These are phyloP conservation scores for Synaphobranchus kaupii DNA, from an alignment of 2,797 vertebrate genomes.

Conservation along the genomic window DNA sequence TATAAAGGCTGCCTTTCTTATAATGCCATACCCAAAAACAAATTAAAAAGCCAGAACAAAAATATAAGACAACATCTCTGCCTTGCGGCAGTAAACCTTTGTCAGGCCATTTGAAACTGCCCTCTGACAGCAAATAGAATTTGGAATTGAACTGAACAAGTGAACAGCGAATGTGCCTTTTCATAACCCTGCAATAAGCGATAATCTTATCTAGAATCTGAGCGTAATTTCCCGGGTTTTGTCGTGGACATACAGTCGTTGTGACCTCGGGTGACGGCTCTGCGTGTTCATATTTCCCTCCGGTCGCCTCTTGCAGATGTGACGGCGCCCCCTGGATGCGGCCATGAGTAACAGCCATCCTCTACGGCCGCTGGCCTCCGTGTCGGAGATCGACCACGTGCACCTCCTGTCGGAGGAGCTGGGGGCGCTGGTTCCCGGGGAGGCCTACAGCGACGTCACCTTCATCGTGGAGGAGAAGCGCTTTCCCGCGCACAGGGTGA, in stretches of 20 bases:
- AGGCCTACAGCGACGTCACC: constrained; percentile 96
- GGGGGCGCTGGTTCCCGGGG: constrained; percentile 88
- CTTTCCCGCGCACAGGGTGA: constrained; percentile 93
- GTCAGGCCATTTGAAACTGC: not conserved
- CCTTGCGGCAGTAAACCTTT: not conserved
- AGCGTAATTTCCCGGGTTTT: not conserved
- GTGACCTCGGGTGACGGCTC: not conserved
- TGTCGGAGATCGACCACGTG: constrained; percentile 95
- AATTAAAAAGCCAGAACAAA: not conserved
- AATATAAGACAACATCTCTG: not conserved
- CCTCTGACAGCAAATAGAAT: not conserved
- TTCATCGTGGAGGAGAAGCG: constrained; percentile 95
- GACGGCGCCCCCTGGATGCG: constrained; percentile 32
- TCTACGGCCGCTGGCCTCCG: constrained; percentile 85
- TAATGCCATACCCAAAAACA: not conserved
- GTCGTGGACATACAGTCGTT: not conserved
- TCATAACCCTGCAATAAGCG: not conserved
- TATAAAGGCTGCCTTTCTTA: not conserved
- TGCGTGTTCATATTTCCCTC: not conserved
- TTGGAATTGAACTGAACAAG: not conserved
- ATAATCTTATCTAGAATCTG: not conserved
- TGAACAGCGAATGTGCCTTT: not conserved
- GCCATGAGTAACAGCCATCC: constrained; percentile 96
- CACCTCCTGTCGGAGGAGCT: constrained; percentile 96
- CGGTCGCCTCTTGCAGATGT: constrained; percentile 40